Conservation (phyloP, 2,797 vertebrate genomes). For the Tangara arthus region DNA sequence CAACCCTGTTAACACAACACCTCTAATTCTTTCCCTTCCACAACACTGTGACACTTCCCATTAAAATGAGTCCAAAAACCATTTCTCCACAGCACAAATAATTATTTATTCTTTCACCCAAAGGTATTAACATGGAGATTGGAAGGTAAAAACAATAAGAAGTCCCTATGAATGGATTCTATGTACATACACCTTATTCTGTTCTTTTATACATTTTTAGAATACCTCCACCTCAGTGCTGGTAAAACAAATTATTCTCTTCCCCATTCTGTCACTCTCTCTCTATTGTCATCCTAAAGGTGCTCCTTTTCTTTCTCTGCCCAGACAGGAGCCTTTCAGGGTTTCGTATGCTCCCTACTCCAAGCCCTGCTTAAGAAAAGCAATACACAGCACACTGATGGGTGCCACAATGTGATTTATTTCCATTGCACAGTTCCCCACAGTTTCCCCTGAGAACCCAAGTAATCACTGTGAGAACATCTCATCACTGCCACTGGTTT, state of each 20-base stretch:
- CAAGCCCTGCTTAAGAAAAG: constrained; percentile 41
- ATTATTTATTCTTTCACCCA: constrained; percentile 54
- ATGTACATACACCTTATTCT: background rate
- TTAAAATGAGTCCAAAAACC: constrained; percentile 46
- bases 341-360: constrained; percentile 7
- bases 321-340: constrained; percentile 31
- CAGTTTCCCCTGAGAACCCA: constrained; percentile 17
- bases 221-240: background rate
- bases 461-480: constrained; percentile 21
- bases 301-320: background rate
- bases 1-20: constrained; percentile 17
- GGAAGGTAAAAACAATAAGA: constrained; percentile 42
- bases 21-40: constrained; percentile 43
- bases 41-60: constrained; percentile 26
- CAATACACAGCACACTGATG: constrained; percentile 4
- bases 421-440: constrained; percentile 20
- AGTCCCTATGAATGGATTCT: background rate
- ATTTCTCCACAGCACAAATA: constrained; percentile 46
- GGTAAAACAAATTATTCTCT: constrained; percentile 37
- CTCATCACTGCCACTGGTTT: constrained; percentile 23
- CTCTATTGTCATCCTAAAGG: constrained; percentile 22
- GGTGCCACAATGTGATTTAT: constrained; percentile 53
- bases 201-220: constrained; percentile 27
- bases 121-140: constrained; percentile 34
- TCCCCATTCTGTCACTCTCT: constrained; percentile 8